These are phyloP conservation scores for Glyphotaelius pellucidus DNA, from an alignment of 2,888 invertebrate species.

Conservation along the genomic window DNA sequence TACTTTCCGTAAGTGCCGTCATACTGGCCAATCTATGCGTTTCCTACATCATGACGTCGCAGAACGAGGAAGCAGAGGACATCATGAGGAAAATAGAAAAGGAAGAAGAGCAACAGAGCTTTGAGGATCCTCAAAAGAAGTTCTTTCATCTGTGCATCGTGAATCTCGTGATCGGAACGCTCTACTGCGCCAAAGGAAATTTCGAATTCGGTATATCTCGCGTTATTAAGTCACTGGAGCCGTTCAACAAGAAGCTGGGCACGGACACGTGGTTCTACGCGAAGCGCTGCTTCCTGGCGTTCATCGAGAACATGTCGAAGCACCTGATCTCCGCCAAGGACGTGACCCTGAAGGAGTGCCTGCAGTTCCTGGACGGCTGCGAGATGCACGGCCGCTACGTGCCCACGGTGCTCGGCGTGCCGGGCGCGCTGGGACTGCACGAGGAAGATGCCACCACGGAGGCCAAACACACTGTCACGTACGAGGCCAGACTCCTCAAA, in stretches of 20 bases:
- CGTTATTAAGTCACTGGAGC: constrained; percentile 97
- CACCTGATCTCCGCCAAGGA: constrained; percentile 94
- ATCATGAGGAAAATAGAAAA: constrained; percentile 99
- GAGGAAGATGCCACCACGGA: constrained; percentile 82
- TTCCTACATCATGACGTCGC: constrained; percentile 99
- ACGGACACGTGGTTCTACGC: constrained; percentile 99
- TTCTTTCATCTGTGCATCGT: constrained; percentile 98
- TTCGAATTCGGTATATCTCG: constrained; percentile 99
- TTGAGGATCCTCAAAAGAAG: constrained; percentile 95
- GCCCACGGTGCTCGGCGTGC: constrained; percentile 88
- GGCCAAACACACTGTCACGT: constrained; percentile 94
- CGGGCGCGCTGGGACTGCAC: constrained; percentile 77
- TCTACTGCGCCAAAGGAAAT: constrained; percentile 99
- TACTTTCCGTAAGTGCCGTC: constrained; percentile 97
- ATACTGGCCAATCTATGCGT: constrained; percentile 99
- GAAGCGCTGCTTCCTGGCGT: constrained; percentile 95
- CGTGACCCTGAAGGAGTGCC: constrained; percentile 90
- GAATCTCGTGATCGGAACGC: constrained; percentile 97
- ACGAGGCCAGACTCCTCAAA: constrained; percentile 91
- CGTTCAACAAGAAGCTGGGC: constrained; percentile 94
- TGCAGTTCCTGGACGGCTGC: constrained; percentile 93
- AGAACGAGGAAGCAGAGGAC: constrained; percentile 99
- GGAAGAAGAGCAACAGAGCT: constrained; percentile 95
- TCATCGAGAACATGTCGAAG: constrained; percentile 93
- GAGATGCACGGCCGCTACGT: constrained; percentile 91